These are phyloP conservation scores for Scomber scombrus DNA, from an alignment of 2,113 vertebrate genomes.

Conservation along the genomic window DNA sequence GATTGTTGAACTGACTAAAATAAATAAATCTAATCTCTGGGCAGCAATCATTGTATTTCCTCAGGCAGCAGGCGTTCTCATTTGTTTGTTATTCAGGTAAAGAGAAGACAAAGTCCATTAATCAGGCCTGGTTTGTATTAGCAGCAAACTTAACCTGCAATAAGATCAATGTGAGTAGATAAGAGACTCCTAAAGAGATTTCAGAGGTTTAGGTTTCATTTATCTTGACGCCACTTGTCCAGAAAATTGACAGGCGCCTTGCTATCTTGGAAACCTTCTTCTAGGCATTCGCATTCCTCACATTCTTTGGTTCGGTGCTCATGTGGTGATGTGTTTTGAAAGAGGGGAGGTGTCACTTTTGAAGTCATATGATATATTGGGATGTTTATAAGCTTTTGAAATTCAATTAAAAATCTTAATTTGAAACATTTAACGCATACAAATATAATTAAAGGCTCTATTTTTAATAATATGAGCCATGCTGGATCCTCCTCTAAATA, in stretches of 20 bases:
- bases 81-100: constrained; percentile 20
- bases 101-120: constrained; percentile 24
- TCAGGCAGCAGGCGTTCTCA: background rate
- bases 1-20: constrained; percentile 1
- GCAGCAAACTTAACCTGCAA: background rate
- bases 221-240: constrained; percentile 11
- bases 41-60: constrained; percentile 12
- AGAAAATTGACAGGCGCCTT: background rate
- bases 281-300: constrained; percentile 56
- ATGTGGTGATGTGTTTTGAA: constrained; percentile 39
- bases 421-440: constrained; percentile 28
- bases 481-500: background rate
- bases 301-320: constrained; percentile 50
- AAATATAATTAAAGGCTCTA: background rate
- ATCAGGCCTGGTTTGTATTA: constrained; percentile 4
- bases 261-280: constrained; percentile 27
- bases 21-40: constrained; percentile 33
- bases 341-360: constrained; percentile 49
- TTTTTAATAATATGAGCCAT: background rate
- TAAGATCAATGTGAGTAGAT: constrained; percentile 14
- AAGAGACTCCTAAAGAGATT: background rate
- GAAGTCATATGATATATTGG: constrained; percentile 36
- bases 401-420: constrained; percentile 52
- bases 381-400: constrained; percentile 50
- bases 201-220: background rate